phyloP scores from a whole-genome alignment of 2,888 invertebrate species.

The Seladonia tumulorum region DNA sequence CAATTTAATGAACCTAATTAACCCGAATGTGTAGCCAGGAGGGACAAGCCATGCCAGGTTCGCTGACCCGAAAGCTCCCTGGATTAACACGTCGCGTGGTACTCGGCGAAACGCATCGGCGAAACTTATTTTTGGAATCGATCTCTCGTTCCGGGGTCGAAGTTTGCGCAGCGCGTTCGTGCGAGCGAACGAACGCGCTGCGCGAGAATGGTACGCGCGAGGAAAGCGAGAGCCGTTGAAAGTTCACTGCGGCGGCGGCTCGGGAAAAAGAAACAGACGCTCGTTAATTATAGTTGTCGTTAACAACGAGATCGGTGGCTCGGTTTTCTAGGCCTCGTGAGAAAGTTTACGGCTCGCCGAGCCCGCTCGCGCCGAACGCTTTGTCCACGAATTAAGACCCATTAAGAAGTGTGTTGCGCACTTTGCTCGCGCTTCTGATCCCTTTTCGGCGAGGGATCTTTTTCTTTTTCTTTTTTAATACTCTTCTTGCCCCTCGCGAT shows the following conservation, averaged over 20 bases:
- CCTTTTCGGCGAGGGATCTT: background rate
- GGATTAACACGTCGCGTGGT: conserved; percentile 20
- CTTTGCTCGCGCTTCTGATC: background rate
- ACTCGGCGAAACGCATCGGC: background rate
- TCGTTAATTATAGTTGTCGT: conserved; percentile 18
- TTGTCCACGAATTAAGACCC: conserved; percentile 6
- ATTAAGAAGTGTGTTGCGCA: background rate
- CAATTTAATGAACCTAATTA: conserved; percentile 61
- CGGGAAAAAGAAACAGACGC: background rate
- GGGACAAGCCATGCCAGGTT: conserved; percentile 31
- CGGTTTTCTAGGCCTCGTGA: conserved; percentile 12
- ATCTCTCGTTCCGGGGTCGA: background rate
- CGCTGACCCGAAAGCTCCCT: conserved; percentile 15
- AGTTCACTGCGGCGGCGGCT: background rate
- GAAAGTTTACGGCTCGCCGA: conserved; percentile 9
- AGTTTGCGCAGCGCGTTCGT: background rate
- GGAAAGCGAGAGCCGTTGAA: conserved; percentile 1
- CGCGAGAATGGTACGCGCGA: background rate
- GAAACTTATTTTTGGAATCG: conserved; percentile 2
- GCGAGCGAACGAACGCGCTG: background rate
- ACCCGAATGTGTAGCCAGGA: conserved; percentile 51
- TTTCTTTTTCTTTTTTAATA: no score
- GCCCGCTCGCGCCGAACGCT: background rate
- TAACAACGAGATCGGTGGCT: conserved; percentile 9
- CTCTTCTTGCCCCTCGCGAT: no score